These are phyloP conservation scores for Myotis myotis DNA, from an alignment of 2,797 vertebrate species.

Conservation along the genomic window DNA sequence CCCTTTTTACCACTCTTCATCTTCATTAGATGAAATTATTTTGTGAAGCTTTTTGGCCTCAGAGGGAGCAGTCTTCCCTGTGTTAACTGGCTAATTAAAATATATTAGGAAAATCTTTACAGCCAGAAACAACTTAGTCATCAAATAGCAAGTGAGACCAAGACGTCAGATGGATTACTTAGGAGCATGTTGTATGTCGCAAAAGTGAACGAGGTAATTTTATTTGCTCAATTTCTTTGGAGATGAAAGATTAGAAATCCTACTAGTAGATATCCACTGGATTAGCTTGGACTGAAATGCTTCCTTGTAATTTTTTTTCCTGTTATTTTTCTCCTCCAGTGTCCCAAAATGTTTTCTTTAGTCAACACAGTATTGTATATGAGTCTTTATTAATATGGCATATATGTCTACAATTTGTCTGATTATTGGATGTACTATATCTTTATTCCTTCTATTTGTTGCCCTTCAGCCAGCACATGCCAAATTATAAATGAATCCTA, in stretches of 20 bases:
- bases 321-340: neutral
- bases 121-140: conserved; percentile 58
- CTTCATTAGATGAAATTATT: conserved; percentile 60
- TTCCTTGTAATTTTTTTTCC: conserved; percentile 22
- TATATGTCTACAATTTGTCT: conserved; percentile 42
- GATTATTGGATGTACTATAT: conserved; percentile 18
- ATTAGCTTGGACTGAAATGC: neutral
- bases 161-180: neutral
- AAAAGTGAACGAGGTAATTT: conserved; percentile 21
- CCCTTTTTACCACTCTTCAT: neutral
- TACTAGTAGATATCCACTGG: conserved; percentile 17
- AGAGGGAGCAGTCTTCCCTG: conserved; percentile 2
- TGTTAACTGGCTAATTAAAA: conserved; percentile 68
- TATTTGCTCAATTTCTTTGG: conserved; percentile 40
- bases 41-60: conserved; percentile 42
- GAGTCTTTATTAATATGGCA: conserved; percentile 54
- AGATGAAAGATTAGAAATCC: conserved; percentile 3
- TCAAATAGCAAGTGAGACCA: conserved; percentile 31
- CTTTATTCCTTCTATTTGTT: conserved; percentile 4
- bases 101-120: conserved; percentile 58
- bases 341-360: conserved; percentile 33
- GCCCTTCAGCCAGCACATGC: conserved; percentile 3
- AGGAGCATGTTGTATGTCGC: neutral
- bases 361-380: neutral
- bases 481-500: conserved; percentile 55